Evolutionary conservation across 2,888 invertebrate genomes (phyloP), one percentile per base, ranked within the genome.

Genomic region (Andricus quercusramuli): DNA sequence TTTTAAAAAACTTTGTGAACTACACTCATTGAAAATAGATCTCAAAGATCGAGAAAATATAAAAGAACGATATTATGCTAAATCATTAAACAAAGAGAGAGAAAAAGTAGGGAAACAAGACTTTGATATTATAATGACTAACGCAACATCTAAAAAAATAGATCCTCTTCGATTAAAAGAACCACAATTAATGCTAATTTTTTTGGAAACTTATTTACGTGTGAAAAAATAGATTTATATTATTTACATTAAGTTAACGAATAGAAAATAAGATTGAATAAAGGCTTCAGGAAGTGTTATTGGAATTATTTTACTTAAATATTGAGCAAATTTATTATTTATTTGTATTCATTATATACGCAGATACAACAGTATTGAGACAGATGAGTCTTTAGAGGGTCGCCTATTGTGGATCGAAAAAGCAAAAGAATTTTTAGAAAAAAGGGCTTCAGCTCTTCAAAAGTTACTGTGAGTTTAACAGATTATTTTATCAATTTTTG

Each of bases 361-460:
- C 85, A 91, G 91, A 84, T 91, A 89, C 74, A 83, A 85, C 41
- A 87, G 80, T 83, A 84, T 79, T 65, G 86, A 87, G 41, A 66
- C 32, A 5, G 83, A 88, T 64, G 62, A 83, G 65, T 59, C 65
- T 47, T 76, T 83, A 80, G 86, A 89, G 81, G 81, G 81, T 47
- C 88, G 86, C 44, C 76, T 86, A 25, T 85, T 93, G 47, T 94
- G 95, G 90, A 87, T 95, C 82, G 93, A 93, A 82, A 95, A 94
- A 89, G 93, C 95, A 25, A 94, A 93, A 89, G 94, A 94, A 41
- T 89, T 95, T 82, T 88, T 95, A 67, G 93, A 88, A 8, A 93
- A 93, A 77, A 94, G 94, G 86, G 94, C 95, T 70, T 93, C 93
- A 86, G 93, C 94, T 83, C 88, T 96, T 78, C 95, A 96, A 88